Conservation (phyloP, 1,140 invertebrate species). For the Penaeus indicus region DNA sequence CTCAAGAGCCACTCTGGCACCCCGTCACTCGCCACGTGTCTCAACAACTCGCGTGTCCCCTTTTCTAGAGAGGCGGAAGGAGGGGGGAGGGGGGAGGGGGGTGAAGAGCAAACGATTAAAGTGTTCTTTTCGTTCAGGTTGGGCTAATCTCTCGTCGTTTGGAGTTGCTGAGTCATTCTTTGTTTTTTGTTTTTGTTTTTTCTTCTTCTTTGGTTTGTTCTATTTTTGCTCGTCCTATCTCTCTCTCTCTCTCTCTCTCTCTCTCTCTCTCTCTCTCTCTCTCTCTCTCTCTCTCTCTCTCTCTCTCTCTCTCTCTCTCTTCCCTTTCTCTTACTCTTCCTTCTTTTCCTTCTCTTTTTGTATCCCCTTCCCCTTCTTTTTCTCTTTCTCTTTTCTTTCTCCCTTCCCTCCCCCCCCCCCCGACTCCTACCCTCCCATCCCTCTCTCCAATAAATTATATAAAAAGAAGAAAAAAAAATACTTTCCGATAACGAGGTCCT, state of each 20-base stretch:
- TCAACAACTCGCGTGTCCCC: too few relatives aligned
- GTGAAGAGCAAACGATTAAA: not conserved
- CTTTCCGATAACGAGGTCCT: too few relatives aligned
- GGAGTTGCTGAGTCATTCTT: not conserved
- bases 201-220: not conserved
- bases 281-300: not conserved
- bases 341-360: not conserved
- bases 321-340: not conserved
- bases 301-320: not conserved
- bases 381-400: constrained; percentile 10
- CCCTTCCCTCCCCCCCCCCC: not conserved
- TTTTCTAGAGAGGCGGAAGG: not conserved
- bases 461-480: too few relatives aligned
- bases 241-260: not conserved
- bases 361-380: not conserved
- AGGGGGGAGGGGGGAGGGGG: not conserved
- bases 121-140: not conserved
- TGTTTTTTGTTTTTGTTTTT: not conserved
- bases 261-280: not conserved
- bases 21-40: too few relatives aligned
- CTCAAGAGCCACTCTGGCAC: too few relatives aligned
- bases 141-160: not conserved
- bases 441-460: too few relatives aligned
- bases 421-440: not conserved
- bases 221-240: not conserved